Percentiles rank a stretch among this genome's conserved stretches.
These are phyloP conservation scores for Phaenicophaeus curvirostris DNA, from an alignment of 2,797 vertebrate genomes.

Conservation along the genomic window DNA sequence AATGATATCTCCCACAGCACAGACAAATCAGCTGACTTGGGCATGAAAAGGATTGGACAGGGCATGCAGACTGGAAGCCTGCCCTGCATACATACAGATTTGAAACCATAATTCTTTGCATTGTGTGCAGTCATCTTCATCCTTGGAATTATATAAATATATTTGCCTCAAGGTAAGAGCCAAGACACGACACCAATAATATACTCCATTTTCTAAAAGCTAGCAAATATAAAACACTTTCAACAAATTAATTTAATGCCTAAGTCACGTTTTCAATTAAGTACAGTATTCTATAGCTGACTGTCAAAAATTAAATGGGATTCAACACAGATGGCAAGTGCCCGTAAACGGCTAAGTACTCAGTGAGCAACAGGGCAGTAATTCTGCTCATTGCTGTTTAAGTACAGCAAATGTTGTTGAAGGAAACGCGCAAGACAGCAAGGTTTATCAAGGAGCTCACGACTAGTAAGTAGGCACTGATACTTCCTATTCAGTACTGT, in stretches of 20 bases:
- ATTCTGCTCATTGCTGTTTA: not conserved
- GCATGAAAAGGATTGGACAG: not conserved
- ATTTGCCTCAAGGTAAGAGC: not conserved
- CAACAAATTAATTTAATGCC: not conserved
- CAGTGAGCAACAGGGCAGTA: not conserved
- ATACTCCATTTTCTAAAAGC: not conserved
- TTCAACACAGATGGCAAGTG: not conserved
- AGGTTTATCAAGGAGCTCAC: not conserved
- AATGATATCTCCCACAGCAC: not conserved
- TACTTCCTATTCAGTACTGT: not conserved
- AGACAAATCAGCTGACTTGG: not conserved
- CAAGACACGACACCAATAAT: not conserved
- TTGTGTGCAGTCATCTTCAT: not conserved
- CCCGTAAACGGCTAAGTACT: not conserved
- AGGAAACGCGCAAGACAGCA: not conserved
- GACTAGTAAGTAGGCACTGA: not conserved
- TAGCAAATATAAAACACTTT: not conserved
- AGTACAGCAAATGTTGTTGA: not conserved
- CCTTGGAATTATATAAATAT: not conserved
- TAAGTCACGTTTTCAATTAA: not conserved
- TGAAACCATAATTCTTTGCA: not conserved
- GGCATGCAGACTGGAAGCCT: not conserved
- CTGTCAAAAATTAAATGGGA: not conserved
- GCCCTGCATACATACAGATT: fast-evolving
- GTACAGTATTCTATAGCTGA: not conserved